Base-by-base conservation (phyloP, 2,888 invertebrate genomes). In the Drosophila histrio region DNA sequence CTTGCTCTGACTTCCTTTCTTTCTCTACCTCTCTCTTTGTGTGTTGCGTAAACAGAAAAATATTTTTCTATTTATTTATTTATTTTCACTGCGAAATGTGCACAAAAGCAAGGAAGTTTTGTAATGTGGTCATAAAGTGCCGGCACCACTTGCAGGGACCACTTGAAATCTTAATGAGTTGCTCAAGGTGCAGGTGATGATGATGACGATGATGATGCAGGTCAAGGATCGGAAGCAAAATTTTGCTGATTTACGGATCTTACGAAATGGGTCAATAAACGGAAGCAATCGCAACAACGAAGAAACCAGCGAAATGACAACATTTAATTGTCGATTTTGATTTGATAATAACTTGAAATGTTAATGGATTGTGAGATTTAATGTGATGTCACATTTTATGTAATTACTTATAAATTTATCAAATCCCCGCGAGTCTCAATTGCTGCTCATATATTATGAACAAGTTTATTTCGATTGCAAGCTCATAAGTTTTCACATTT, bases 41-140 rank as follows among this genome's bases (percentile, higher is more conserved):
- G 28, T 56, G 74, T 41, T 53, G 59, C 52, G 62, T 41, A 75
- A 75, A 65, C 60, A 75, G 54, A 61, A 63, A 67, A 54, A 71
- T 81, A 79, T 86, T 72, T 66, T 59, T 32, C 26, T 70, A 70
- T 66, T 72, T 73, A 65, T 63, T 61, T 62, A 67, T 68, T 77
- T 70, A 68, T 69, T 80, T 69, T 60, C 24, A 34, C 57, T 50
- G 49, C 19, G 13, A 44, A 57, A 63, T 57, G 58, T 28, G 36
- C 32, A 61, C 54, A 47, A 62, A 57, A 62, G 57, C 60, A 65
- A 76, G 65, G 57, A 64, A 67, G 67, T 30, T 72, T 57, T 66
- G 56, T 60, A 57, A 72, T 77, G 72, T 57, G 77, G 47, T 32
- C 49, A 72, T 75, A 75, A 62, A 75, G 56, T 75, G 52, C 41